Conservation (phyloP, 37 sponge, comb jelly and placozoan genomes). For the Cliona cf. orientalis region DNA sequence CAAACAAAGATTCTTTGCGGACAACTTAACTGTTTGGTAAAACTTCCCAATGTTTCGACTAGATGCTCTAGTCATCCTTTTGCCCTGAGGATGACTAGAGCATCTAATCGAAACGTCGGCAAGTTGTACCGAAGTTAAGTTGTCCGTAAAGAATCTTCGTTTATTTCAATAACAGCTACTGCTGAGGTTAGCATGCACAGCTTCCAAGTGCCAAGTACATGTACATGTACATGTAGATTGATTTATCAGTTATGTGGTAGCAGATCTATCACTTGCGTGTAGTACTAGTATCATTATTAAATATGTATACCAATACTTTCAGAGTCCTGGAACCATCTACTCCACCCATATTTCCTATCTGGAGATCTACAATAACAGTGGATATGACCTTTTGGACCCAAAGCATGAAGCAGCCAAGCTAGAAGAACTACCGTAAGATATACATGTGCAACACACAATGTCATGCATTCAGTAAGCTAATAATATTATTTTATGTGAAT, state of each 20-base stretch:
- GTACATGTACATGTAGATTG: too few species aligned
- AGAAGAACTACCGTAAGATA: slow-evolving; percentile 91
- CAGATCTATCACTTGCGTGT: neutral
- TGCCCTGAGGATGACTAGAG: too few species aligned
- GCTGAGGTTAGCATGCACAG: too few species aligned
- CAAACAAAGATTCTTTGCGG: too few species aligned
- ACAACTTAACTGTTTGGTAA: too few species aligned
- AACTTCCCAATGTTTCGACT: too few species aligned
- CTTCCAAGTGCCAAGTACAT: too few species aligned
- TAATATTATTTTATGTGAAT: neutral
- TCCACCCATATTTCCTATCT: slow-evolving; percentile 95
- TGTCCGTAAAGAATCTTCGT: too few species aligned
- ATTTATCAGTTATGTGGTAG: neutral
- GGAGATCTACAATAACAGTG: slow-evolving; percentile 97
- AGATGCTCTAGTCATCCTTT: too few species aligned
- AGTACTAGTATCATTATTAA: neutral
- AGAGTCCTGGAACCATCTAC: slow-evolving; percentile 76
- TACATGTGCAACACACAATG: neutral
- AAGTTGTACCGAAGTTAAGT: too few species aligned
- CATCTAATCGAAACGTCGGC: too few species aligned
- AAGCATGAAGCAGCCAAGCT: slow-evolving; percentile 88
- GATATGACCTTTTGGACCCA: slow-evolving; percentile 95
- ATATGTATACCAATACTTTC: neutral
- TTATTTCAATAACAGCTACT: too few species aligned
- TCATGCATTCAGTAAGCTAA: neutral